Conservation (phyloP, 2,113 vertebrate species). For the Eonycteris spelaea region DNA sequence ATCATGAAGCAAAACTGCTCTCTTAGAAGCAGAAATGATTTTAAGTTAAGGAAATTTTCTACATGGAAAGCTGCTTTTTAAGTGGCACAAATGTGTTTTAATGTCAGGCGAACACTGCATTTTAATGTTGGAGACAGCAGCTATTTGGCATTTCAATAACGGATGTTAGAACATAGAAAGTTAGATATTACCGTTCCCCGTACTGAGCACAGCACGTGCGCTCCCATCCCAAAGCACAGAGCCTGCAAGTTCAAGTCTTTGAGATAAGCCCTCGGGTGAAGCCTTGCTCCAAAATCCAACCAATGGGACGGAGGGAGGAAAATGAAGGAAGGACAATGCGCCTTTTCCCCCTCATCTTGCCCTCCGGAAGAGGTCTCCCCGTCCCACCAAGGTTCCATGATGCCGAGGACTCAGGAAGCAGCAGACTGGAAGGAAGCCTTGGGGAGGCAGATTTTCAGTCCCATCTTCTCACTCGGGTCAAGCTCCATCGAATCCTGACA, state of each 20-base stretch:
- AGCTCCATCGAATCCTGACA: not conserved
- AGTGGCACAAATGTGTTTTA: not conserved
- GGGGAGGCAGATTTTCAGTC: not conserved
- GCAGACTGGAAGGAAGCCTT: not conserved
- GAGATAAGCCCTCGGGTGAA: not conserved
- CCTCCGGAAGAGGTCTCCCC: not conserved
- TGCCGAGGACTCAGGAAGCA: not conserved
- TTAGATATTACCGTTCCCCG: not conserved
- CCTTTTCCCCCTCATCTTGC: not conserved
- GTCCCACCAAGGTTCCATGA: not conserved
- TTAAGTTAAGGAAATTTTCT: not conserved
- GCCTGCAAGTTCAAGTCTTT: not conserved
- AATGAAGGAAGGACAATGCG: not conserved
- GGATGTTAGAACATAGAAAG: not conserved
- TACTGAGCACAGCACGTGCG: not conserved
- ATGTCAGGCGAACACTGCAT: not conserved
- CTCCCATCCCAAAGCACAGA: not conserved
- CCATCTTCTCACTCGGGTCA: not conserved
- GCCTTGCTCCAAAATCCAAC: not conserved
- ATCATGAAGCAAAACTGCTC: not conserved
- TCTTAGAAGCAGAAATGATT: not conserved
- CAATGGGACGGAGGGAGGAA: not conserved
- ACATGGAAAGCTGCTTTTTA: not conserved
- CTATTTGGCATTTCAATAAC: slow-evolving; percentile 23
- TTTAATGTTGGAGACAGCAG: not conserved